Percentiles rank a stretch among this genome's conserved stretches.
Evolutionary conservation across 2,113 vertebrate species (phyloP).

Genomic region (Aix galericulata): DNA sequence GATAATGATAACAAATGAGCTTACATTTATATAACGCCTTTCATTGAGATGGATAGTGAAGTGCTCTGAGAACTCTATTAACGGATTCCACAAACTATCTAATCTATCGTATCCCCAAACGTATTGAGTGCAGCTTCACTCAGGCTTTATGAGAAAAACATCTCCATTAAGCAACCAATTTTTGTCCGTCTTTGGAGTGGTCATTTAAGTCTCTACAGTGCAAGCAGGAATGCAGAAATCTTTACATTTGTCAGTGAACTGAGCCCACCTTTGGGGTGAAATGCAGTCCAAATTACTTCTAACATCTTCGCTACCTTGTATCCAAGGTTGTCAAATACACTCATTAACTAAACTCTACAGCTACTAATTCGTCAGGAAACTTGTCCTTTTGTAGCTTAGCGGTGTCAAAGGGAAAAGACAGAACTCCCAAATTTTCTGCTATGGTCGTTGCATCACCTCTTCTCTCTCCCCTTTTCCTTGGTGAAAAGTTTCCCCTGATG

Average conservation of each 20-base stretch:
- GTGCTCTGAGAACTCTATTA: conserved; percentile 37
- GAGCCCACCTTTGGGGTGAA: conserved; percentile 3
- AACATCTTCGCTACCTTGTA: background rate
- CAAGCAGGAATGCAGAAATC: background rate
- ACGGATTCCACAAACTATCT: background rate
- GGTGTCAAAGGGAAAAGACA: background rate
- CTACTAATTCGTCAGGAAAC: background rate
- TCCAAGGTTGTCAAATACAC: background rate
- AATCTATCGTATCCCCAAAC: background rate
- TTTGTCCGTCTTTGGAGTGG: background rate
- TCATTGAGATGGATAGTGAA: conserved; percentile 20
- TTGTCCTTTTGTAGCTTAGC: background rate
- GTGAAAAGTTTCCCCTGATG: background rate
- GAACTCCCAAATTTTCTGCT: background rate
- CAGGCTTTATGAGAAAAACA: background rate
- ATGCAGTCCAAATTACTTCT: background rate
- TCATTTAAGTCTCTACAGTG: background rate
- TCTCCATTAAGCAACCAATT: conserved; percentile 12
- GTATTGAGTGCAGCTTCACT: conserved; percentile 16
- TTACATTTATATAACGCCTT: background rate
- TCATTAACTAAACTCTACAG: background rate
- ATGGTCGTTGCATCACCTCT: background rate
- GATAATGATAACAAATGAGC: conserved; percentile 39
- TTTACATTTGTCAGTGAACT: background rate
- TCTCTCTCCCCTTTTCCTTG: background rate